phyloP scores from a whole-genome alignment of 2,113 vertebrate species.

The Plestiodon gilberti region DNA sequence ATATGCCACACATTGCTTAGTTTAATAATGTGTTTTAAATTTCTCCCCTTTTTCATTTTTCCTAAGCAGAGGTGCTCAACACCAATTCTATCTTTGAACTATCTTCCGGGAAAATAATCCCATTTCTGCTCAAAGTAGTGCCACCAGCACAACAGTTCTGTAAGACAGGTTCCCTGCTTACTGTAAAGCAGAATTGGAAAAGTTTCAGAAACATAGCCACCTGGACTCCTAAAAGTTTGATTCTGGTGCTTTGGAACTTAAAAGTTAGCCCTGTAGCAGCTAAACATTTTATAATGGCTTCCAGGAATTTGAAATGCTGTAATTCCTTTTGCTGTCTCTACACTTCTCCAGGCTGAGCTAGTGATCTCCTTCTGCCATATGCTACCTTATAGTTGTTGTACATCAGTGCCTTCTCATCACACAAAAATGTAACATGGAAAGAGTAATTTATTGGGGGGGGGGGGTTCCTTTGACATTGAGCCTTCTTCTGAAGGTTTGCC shows the following conservation, averaged over 20 bases:
- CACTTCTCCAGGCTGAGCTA: not conserved
- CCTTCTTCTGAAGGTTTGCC: not conserved
- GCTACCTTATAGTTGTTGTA: too few species aligned
- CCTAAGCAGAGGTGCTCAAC: not conserved
- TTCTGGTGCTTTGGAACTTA: not conserved
- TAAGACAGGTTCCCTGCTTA: not conserved
- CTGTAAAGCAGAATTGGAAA: not conserved
- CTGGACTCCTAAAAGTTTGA: not conserved
- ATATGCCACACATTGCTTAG: slow-evolving; percentile 34
- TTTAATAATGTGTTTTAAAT: slow-evolving; percentile 8
- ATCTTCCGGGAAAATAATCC: not conserved
- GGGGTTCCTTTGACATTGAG: not conserved
- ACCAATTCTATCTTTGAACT: not conserved
- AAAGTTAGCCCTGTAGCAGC: not conserved
- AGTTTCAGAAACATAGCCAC: not conserved
- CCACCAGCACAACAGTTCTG: not conserved
- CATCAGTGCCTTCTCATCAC: not conserved
- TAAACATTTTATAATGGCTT: not conserved
- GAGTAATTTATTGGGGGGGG: not conserved
- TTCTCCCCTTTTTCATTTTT: slow-evolving; percentile 23
- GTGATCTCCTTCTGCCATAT: not conserved
- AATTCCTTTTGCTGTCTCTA: not conserved
- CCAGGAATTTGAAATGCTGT: not conserved
- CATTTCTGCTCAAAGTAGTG: slow-evolving; percentile 6
- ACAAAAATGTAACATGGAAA: not conserved